Evolutionary conservation across 2,113 vertebrate species (phyloP), one percentile per base, ranked within the genome.

Genomic region (Chlamydotis undulata): DNA sequence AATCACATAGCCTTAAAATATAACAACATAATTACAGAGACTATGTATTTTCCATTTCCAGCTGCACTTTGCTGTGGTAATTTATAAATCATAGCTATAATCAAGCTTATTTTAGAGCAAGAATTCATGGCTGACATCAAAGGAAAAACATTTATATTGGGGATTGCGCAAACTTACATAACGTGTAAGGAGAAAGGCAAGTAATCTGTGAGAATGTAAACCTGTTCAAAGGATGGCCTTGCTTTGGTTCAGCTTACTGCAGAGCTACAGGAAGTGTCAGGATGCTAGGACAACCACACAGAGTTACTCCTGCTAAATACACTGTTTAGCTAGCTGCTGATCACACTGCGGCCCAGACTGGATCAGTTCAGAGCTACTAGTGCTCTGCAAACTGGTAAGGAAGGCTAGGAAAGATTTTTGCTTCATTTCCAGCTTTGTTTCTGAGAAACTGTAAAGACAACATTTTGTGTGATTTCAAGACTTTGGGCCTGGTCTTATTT

Each of bases 81-180:
- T 94, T 96, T 85, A 87, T 79, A 94, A 89, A 91, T 89, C 81
- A 89, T 14, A 93, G 70, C 37, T 67, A 70, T 37, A 85, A 85
- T 56, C 0, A 7, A 95, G 57, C 77, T 87, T 71, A 79, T 91
- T 95, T 89, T 43, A 59, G 29, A 83, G 70, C 47, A 89, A 89
- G 89, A 89, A 94, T 83, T 89, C 47, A 39, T 11, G n/a, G 75
- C 50, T 89, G 89, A 82, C 83, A 94, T 90, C 74, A 92, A 96
- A 95, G 59, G 47, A 50, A 89, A 77, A 23, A 47, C 39, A 43
- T 69, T 75, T 70, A 25, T 59, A 45, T 2, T 24, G 50, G 61
- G 74, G 80, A 57, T 0, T 65, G 78, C 56, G 59, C 53, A 60
- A 75, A 60, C 47, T 18, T 37, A 39, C 18, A 19, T 49, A 52